These are phyloP conservation scores for Cygnus atratus DNA, from an alignment of 2,113 vertebrate species.

Conservation along the genomic window DNA sequence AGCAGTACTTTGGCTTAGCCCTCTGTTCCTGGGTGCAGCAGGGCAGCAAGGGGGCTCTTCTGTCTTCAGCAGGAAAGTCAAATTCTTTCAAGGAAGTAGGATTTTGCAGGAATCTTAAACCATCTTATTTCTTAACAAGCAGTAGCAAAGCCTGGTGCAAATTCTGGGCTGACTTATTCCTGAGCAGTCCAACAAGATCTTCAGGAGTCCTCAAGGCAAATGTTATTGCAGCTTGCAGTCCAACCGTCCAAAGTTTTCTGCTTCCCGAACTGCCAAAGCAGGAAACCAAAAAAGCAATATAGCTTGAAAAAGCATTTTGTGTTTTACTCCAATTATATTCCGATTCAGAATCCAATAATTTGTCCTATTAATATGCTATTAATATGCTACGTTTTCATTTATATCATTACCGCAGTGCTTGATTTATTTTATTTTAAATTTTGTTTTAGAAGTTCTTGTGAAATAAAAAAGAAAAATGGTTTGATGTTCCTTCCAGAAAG, in stretches of 20 bases:
- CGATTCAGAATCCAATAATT: slow-evolving; percentile 54
- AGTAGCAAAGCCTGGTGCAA: slow-evolving; percentile 25
- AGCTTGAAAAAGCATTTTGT: slow-evolving; percentile 45
- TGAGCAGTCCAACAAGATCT: slow-evolving; percentile 30
- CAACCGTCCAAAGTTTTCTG: slow-evolving; percentile 15
- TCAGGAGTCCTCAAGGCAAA: slow-evolving; percentile 41
- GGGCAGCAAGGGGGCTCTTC: neutral
- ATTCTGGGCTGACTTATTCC: slow-evolving; percentile 4
- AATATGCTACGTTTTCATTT: slow-evolving; percentile 36
- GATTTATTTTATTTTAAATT: slow-evolving; percentile 67
- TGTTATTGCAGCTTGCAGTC: slow-evolving; percentile 43
- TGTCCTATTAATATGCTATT: slow-evolving; percentile 44
- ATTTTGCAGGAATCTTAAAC: slow-evolving; percentile 20
- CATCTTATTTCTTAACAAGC: slow-evolving; percentile 10
- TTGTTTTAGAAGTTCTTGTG: slow-evolving; percentile 27
- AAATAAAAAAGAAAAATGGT: slow-evolving; percentile 59
- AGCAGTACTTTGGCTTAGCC: neutral
- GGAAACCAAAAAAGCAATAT: slow-evolving; percentile 39
- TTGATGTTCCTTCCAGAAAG: slow-evolving; percentile 41
- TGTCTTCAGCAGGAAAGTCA: neutral
- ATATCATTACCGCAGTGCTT: slow-evolving; percentile 29
- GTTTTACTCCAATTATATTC: slow-evolving; percentile 51
- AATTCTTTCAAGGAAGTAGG: neutral
- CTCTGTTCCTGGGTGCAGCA: neutral
- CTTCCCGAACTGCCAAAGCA: slow-evolving; percentile 47